Evolutionary conservation across 2,888 invertebrate species (phyloP).

Genomic region (Sclerodermus sp.): DNA sequence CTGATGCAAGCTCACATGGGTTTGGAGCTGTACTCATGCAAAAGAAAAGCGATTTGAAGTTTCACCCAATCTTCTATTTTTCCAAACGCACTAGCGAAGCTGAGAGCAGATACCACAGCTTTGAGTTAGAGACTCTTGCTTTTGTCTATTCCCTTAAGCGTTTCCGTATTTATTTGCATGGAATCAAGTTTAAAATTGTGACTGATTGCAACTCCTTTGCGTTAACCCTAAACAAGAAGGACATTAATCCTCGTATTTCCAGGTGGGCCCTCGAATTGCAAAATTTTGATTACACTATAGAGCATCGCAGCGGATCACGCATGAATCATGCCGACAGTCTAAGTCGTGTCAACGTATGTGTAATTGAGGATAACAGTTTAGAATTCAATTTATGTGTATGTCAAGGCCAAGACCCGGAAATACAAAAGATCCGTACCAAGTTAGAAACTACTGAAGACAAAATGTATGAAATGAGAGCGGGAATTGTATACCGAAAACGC

Average conservation of each 20-base stretch:
- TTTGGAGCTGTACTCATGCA: constrained; percentile 40
- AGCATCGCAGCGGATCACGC: constrained; percentile 16
- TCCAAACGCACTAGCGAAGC: constrained; percentile 35
- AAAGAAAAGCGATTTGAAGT: constrained; percentile 27
- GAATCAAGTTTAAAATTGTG: no score
- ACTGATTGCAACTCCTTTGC: no score
- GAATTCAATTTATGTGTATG: background rate
- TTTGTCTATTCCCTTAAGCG: constrained; percentile 28
- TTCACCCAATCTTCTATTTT: constrained; percentile 43
- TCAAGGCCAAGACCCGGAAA: constrained; percentile 18
- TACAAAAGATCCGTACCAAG: constrained; percentile 14
- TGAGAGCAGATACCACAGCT: constrained; percentile 42
- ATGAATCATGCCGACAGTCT: constrained; percentile 26
- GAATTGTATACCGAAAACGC: constrained; percentile 23
- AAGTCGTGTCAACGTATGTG: constrained; percentile 15
- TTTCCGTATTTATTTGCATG: constrained; percentile 34
- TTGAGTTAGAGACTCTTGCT: constrained; percentile 37
- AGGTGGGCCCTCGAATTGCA: constrained; percentile 24
- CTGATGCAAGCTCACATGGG: constrained; percentile 27
- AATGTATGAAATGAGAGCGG: constrained; percentile 22
- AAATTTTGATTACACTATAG: constrained; percentile 20
- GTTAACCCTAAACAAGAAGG: constrained; percentile 24
- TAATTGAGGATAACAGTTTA: no score
- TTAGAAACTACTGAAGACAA: constrained; percentile 11
- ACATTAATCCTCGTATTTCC: constrained; percentile 22